A percentile compares a stretch with the other conserved stretches of the same genome.
Evolutionary conservation across 1,140 invertebrate genomes (phyloP).

Genomic region (Scaptodrosophila lebanonensis): DNA sequence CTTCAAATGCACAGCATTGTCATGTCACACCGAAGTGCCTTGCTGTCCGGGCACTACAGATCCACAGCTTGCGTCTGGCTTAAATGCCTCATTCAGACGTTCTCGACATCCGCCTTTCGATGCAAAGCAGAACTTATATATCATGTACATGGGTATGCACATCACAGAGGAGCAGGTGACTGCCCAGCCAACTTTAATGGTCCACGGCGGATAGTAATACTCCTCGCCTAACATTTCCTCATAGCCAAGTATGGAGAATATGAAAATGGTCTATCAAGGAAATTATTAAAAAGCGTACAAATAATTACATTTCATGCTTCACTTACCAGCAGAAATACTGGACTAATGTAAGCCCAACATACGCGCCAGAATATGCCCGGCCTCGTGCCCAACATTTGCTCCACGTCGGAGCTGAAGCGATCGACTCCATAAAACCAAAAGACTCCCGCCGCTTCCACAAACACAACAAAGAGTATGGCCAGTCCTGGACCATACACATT

Average conservation of each 20-base stretch:
- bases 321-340: conserved; percentile 85
- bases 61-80: conserved; percentile 52
- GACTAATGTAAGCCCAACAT: conserved; percentile 95
- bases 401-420: conserved; percentile 91
- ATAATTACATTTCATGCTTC: background rate
- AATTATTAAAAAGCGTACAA: background rate
- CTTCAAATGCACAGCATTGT: conserved; percentile 61
- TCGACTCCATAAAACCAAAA: conserved; percentile 98
- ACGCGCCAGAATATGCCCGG: conserved; percentile 94
- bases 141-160: conserved; percentile 92
- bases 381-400: conserved; percentile 92
- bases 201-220: conserved; percentile 93
- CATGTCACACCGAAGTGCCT: conserved; percentile 77
- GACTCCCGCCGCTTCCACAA: conserved; percentile 96
- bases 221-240: conserved; percentile 92
- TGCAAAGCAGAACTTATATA: conserved; percentile 85
- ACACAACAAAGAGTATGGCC: conserved; percentile 96
- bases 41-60: conserved; percentile 73
- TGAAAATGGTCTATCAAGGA: conserved; percentile 88
- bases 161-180: conserved; percentile 94
- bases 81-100: conserved; percentile 56
- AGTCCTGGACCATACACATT: conserved; percentile 97
- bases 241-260: conserved; percentile 92
- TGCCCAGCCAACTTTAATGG: conserved; percentile 92
- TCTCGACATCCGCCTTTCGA: conserved; percentile 82